Base-by-base conservation (phyloP, 64 coral and sea anemone genomes). In the Pocillopora damicornis region DNA sequence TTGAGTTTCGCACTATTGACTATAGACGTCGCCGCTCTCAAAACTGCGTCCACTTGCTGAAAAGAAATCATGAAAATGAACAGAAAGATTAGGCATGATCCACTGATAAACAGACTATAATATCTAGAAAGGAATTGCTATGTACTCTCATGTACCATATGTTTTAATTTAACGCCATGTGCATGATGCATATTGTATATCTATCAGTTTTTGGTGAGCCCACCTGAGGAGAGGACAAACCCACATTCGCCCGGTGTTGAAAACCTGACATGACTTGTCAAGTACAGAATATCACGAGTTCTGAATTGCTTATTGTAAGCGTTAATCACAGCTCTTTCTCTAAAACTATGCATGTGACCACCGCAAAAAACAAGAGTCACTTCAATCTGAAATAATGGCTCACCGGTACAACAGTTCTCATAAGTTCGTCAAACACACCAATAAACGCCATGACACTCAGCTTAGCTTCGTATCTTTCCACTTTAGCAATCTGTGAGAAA, bases 341-440 rank as follows among this genome's bases (percentile, higher is more conserved):
- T 51, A 2, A 51, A 51, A 51, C 7, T 51, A 51, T 30, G 30
- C 30, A 30, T 51, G 42, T 51, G 42, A 51, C 42, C 42, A 51
- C 42, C 42, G 42, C 42, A 51, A 0, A 51, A 51, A 51, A 51
- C 42, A 51, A 51, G 42, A 51, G 42, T 51, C 42, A 30, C 30
- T 30, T 51, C 7, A 51, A 51, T 51, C 42, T 7, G 7, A 51
- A 51, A 51, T 51, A 51, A 2, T 51, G 42, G 91, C 95, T 66
- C 83, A 98, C 95, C 74, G 95, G 95, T 2, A 98, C 59, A 15
- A 98, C 95, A 36, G 92, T 92, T 86, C 90, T 92, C 93, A 94
- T 98, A 2, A 98, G 87, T 75, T 98, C 96, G 75, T 98, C 96
- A 92, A 98, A 98, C 23, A 98, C 92, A 62, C 96, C 96, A 86